A percentile compares a stretch with the other conserved stretches of the same genome.
Evolutionary conservation across 1,140 invertebrate species (phyloP).

Genomic region (Hyles vespertilio): DNA sequence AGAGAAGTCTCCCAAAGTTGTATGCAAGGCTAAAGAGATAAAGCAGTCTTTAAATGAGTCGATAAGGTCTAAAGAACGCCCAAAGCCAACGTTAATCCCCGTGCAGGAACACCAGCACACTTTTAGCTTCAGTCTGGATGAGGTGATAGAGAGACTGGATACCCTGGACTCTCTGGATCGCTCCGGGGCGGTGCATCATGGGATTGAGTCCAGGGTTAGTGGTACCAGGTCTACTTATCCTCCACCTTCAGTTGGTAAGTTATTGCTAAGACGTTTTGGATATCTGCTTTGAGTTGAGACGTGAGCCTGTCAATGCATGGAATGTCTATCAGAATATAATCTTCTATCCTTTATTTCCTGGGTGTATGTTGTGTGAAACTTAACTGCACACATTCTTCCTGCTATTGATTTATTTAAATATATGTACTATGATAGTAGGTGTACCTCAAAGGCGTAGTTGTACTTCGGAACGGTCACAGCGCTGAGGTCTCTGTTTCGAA

Average conservation of each 20-base stretch:
- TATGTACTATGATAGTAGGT: no score
- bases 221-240: constrained; percentile 28
- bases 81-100: constrained; percentile 28
- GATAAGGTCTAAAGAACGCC: constrained; percentile 43
- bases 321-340: no score
- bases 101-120: constrained; percentile 36
- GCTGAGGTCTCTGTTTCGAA: no score
- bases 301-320: no score
- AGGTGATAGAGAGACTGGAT: constrained; percentile 30
- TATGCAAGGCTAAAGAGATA: constrained; percentile 44
- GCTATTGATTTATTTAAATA: no score
- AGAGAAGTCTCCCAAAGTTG: constrained; percentile 11
- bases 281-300: no score
- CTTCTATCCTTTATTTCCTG: no score
- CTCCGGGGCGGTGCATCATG: constrained; percentile 52
- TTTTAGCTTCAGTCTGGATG: constrained; percentile 31
- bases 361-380: no score
- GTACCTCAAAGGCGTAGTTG: no score
- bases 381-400: no score
- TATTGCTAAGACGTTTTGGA: no score
- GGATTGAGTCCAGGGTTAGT: constrained; percentile 41
- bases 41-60: constrained; percentile 60
- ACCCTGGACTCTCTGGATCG: constrained; percentile 43
- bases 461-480: no score
- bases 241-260: constrained; percentile 56